Conservation (phyloP, 1,140 invertebrate genomes). For the Reticulitermes speratus region DNA sequence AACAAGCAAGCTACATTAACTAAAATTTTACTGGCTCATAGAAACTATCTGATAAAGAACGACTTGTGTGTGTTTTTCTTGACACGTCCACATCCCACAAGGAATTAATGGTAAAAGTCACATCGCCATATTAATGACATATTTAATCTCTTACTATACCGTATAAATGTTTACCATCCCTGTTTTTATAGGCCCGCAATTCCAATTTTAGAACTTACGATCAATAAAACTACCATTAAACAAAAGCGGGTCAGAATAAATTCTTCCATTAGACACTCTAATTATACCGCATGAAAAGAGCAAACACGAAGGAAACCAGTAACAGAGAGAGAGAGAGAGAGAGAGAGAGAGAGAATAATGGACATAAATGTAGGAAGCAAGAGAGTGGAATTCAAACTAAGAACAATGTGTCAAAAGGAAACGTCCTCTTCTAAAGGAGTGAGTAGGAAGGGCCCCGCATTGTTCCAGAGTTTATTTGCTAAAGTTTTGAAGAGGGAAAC, state of each 20-base stretch:
- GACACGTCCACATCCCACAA: too few relatives aligned
- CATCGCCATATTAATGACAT: too few relatives aligned
- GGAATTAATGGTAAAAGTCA: too few relatives aligned
- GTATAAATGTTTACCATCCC: too few relatives aligned
- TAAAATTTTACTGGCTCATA: too few relatives aligned
- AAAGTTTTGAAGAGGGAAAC: neutral
- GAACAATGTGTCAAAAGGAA: neutral
- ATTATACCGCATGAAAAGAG: neutral
- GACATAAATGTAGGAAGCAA: neutral
- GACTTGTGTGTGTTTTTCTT: too few relatives aligned
- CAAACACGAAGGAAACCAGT: neutral
- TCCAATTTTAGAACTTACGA: neutral
- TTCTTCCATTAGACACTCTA: neutral
- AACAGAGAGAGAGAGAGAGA: neutral
- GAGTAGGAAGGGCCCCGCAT: neutral
- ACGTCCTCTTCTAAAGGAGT: neutral
- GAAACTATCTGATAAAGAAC: too few relatives aligned
- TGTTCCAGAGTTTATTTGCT: neutral
- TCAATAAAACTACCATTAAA: neutral
- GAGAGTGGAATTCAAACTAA: neutral
- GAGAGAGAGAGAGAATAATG: too few relatives aligned
- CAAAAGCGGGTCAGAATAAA: neutral
- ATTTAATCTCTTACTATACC: too few relatives aligned
- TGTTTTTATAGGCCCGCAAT: too few relatives aligned
- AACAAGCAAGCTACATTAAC: too few relatives aligned